Evolutionary conservation across 2,888 invertebrate species (phyloP).

Genomic region (Anaspis maculata): DNA sequence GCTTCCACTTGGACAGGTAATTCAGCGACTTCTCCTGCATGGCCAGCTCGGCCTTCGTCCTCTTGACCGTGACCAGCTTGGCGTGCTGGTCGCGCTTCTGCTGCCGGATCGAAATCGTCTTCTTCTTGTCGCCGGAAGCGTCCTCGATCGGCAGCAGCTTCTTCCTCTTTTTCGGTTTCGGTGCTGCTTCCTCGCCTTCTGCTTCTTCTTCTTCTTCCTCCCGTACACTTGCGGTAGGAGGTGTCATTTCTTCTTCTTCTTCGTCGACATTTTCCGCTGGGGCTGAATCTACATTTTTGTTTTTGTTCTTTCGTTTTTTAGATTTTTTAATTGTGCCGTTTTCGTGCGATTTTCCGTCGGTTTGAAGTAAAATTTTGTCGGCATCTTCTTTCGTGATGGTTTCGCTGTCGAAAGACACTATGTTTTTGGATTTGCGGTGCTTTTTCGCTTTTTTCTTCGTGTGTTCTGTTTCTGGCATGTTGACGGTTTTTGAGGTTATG

Average conservation of each 20-base stretch:
- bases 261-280: not conserved
- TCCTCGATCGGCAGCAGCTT: not conserved
- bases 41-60: conserved; percentile 46
- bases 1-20: conserved; percentile 68
- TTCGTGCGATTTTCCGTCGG: not conserved
- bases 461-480: not conserved
- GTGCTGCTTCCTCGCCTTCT: not conserved
- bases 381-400: conserved; percentile 5
- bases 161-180: not conserved
- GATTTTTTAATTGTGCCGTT: not conserved
- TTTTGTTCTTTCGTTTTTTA: conserved; percentile 1
- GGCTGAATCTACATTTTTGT: not conserved
- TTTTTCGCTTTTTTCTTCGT: not conserved
- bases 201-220: too few species aligned
- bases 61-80: conserved; percentile 48
- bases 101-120: conserved; percentile 52
- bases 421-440: not conserved
- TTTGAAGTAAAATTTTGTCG: conserved; percentile 4
- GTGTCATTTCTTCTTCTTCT: conserved; percentile 4
- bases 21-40: conserved; percentile 54
- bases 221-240: too few species aligned
- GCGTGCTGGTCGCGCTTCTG: conserved; percentile 56
- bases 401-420: conserved; percentile 8
- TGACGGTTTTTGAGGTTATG: too few species aligned
- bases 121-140: too few species aligned